phyloP scores from a whole-genome alignment of 2,797 vertebrate genomes.

The Anas flavirostris region DNA sequence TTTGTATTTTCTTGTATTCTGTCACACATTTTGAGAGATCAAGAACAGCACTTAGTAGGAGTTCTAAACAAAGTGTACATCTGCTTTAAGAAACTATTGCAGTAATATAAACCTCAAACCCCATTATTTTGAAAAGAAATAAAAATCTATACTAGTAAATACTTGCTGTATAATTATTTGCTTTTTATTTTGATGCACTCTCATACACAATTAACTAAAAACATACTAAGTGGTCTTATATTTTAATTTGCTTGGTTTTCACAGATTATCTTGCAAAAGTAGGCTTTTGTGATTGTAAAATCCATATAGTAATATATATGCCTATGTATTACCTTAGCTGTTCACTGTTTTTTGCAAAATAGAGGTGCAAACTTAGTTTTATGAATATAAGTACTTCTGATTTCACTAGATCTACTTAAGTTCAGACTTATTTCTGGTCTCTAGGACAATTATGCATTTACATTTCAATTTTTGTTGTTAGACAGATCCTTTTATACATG shows the following conservation, averaged over 20 bases:
- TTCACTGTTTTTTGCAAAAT: background rate
- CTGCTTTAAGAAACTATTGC: conserved; percentile 68
- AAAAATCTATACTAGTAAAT: conserved; percentile 76
- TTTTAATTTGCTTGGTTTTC: background rate
- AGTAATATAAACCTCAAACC: conserved; percentile 71
- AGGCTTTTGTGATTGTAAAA: background rate
- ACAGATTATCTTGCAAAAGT: background rate
- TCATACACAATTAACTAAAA: background rate
- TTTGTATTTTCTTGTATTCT: conserved; percentile 76
- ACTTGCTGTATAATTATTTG: conserved; percentile 27
- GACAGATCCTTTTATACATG: background rate
- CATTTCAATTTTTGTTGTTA: background rate
- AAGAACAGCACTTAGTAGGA: conserved; percentile 53
- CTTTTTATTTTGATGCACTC: conserved; percentile 7
- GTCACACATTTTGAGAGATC: conserved; percentile 67
- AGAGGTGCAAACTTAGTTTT: background rate
- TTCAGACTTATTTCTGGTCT: background rate
- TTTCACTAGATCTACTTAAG: background rate
- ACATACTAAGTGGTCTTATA: background rate
- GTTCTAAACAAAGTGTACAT: conserved; percentile 61
- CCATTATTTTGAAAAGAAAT: conserved; percentile 79
- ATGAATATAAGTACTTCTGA: background rate
- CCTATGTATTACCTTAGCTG: background rate
- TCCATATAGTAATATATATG: background rate
- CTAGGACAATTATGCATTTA: background rate